Evolutionary conservation across 2,888 invertebrate genomes (phyloP).

Genomic region (Aleiodes alternator): DNA sequence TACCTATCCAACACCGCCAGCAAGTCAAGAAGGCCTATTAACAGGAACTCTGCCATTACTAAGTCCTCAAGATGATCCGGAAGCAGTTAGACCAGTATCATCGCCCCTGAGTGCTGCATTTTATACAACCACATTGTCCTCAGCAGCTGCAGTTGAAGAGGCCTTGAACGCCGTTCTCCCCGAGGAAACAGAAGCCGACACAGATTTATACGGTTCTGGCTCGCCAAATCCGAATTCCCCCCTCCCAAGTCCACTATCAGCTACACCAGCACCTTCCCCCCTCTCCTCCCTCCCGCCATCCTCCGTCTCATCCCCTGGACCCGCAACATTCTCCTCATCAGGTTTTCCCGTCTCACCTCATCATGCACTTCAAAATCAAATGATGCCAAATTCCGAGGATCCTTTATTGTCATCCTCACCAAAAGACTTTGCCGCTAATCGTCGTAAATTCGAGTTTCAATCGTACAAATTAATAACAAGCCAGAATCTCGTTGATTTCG

Average conservation of each 20-base stretch:
- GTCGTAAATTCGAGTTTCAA: conserved; percentile 79
- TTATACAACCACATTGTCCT: conserved; percentile 90
- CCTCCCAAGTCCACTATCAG: conserved; percentile 81
- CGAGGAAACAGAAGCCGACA: conserved; percentile 81
- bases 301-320: conserved; percentile 71
- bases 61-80: conserved; percentile 76
- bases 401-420: conserved; percentile 90
- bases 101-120: conserved; percentile 90
- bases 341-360: conserved; percentile 74
- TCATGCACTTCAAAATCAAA: conserved; percentile 83
- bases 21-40: conserved; percentile 89
- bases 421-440: conserved; percentile 81
- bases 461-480: conserved; percentile 77
- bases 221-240: conserved; percentile 77
- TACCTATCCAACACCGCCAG: conserved; percentile 91
- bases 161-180: conserved; percentile 90
- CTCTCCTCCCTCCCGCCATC: conserved; percentile 73
- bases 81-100: conserved; percentile 84
- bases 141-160: conserved; percentile 91
- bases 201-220: conserved; percentile 75
- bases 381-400: conserved; percentile 93
- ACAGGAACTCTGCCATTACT: conserved; percentile 76
- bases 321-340: conserved; percentile 68
- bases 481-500: conserved; percentile 78
- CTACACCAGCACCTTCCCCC: conserved; percentile 79